phyloP scores from a whole-genome alignment of 2,888 invertebrate genomes.

The Latrodectus elegans region DNA sequence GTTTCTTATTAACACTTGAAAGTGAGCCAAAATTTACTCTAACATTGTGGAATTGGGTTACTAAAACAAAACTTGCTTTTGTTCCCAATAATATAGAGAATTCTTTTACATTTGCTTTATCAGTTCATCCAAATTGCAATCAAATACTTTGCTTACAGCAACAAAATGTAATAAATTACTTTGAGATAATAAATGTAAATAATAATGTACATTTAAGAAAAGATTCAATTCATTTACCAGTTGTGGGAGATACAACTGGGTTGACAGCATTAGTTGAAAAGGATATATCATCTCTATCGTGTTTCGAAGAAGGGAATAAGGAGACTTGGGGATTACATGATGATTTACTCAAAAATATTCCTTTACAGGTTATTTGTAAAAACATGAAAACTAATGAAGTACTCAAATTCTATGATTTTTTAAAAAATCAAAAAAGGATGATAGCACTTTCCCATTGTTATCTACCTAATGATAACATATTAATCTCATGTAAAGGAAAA shows the following conservation, averaged over 20 bases:
- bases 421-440: slow-evolving; percentile 9
- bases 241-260: slow-evolving; percentile 16
- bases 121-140: slow-evolving; percentile 14
- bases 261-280: background rate
- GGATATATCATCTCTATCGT: slow-evolving; percentile 1
- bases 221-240: slow-evolving; percentile 14
- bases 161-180: slow-evolving; percentile 18
- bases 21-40: slow-evolving; percentile 4
- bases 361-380: background rate
- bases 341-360: slow-evolving; percentile 19
- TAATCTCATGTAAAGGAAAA: slow-evolving; percentile 28
- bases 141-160: slow-evolving; percentile 17
- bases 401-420: slow-evolving; percentile 36
- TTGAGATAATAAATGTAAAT: slow-evolving; percentile 11
- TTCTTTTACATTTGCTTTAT: background rate
- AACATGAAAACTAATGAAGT: slow-evolving; percentile 31
- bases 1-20: slow-evolving; percentile 25
- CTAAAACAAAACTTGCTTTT: background rate
- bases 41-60: slow-evolving; percentile 40
- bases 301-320: slow-evolving; percentile 20
- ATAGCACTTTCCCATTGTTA: slow-evolving; percentile 21
- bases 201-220: slow-evolving; percentile 10
- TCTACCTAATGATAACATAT: slow-evolving; percentile 14
- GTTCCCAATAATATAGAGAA: background rate
- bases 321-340: slow-evolving; percentile 47